Percentiles rank a stretch among this genome's conserved stretches.
Conservation (phyloP, 2,113 vertebrate genomes). For the Dissostichus mawsoni region DNA sequence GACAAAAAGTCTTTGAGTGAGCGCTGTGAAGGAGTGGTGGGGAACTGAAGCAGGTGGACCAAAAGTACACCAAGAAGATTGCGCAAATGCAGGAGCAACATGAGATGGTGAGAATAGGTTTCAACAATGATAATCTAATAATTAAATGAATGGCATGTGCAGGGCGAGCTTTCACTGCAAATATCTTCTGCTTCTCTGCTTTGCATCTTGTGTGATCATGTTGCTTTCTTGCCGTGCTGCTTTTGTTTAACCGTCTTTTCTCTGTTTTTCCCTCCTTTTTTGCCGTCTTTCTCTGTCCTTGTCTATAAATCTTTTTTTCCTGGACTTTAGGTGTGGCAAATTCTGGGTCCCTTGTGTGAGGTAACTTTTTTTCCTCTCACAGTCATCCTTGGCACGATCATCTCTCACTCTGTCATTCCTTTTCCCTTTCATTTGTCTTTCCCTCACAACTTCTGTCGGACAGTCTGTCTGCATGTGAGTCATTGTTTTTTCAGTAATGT, state of each 20-base stretch:
- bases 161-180: not conserved
- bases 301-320: slow-evolving; percentile 59
- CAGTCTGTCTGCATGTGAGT: slow-evolving; percentile 71
- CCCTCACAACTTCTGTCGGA: slow-evolving; percentile 36
- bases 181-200: not conserved
- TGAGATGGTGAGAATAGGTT: slow-evolving; percentile 86
- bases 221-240: slow-evolving; percentile 17
- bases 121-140: not conserved
- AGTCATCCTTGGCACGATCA: not conserved
- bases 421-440: slow-evolving; percentile 30
- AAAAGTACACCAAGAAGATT: slow-evolving; percentile 90
- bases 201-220: slow-evolving; percentile 12
- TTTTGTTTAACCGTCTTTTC: slow-evolving; percentile 42
- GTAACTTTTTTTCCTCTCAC: slow-evolving; percentile 82
- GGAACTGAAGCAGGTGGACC: slow-evolving; percentile 91
- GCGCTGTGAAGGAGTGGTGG: slow-evolving; percentile 90
- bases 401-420: slow-evolving; percentile 21
- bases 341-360: slow-evolving; percentile 92
- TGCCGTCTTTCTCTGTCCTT: slow-evolving; percentile 2
- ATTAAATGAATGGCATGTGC: not conserved
- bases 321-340: slow-evolving; percentile 90
- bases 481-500: slow-evolving; percentile 17
- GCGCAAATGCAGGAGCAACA: slow-evolving; percentile 94
- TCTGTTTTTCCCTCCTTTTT: slow-evolving; percentile 6
- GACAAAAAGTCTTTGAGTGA: slow-evolving; percentile 93